These are phyloP conservation scores for Coelopa pilipes DNA, from an alignment of 2,888 invertebrate species.

Conservation along the genomic window DNA sequence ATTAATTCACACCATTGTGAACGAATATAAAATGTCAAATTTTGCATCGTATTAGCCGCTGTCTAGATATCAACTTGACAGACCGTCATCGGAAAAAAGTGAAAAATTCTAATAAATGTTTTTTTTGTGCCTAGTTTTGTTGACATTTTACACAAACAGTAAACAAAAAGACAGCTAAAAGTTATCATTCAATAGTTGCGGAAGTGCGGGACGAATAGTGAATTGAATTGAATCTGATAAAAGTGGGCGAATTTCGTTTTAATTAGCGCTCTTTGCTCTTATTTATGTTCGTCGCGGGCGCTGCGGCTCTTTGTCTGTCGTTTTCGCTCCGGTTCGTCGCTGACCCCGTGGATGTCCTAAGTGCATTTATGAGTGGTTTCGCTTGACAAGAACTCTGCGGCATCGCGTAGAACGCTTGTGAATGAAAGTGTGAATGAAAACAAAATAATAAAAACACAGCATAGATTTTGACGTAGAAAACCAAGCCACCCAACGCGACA, in stretches of 20 bases:
- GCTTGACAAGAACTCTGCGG: not conserved
- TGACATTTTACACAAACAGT: constrained; percentile 16
- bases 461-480: no score
- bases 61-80: not conserved
- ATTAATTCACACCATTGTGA: constrained; percentile 28
- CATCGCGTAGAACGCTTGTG: constrained; percentile 7
- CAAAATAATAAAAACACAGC: constrained; percentile 35
- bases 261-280: no score
- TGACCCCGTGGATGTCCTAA: not conserved
- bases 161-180: not conserved
- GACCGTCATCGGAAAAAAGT: not conserved
- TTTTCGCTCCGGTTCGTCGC: not conserved
- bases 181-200: no score
- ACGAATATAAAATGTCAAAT: constrained; percentile 29
- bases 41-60: not conserved
- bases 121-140: constrained; percentile 8
- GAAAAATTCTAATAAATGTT: not conserved
- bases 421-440: constrained; percentile 37
- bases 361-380: no score
- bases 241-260: no score
- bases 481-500: not conserved
- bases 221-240: no score
- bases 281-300: not conserved
- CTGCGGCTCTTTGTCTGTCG: not conserved
- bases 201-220: no score